A percentile compares a stretch with the other conserved stretches of the same genome.
These are phyloP conservation scores for Dolichomitus sp. DNA, from an alignment of 2,888 invertebrate genomes.

Conservation along the genomic window DNA sequence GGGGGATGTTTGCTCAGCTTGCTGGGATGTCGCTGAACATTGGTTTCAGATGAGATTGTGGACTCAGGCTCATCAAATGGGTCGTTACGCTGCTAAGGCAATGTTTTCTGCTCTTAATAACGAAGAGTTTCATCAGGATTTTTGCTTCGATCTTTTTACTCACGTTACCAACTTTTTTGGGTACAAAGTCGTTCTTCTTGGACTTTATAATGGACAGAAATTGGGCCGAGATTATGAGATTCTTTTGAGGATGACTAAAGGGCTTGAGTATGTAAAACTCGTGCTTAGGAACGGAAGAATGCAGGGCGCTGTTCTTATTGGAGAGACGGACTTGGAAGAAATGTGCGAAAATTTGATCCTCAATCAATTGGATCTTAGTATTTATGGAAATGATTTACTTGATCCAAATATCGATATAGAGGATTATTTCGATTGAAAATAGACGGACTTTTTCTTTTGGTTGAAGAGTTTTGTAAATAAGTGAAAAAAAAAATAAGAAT, in stretches of 20 bases:
- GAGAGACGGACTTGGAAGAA: constrained; percentile 99
- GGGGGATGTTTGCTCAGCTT: constrained; percentile 96
- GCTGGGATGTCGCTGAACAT: constrained; percentile 92
- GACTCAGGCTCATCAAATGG: constrained; percentile 99
- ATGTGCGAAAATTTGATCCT: constrained; percentile 99
- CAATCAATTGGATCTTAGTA: constrained; percentile 96
- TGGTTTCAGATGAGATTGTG: constrained; percentile 99
- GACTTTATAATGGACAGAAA: constrained; percentile 97
- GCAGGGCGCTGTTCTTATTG: constrained; percentile 98
- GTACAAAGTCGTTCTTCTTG: constrained; percentile 96
- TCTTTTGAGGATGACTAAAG: constrained; percentile 93
- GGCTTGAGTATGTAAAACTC: constrained; percentile 94
- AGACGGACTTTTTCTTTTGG: neutral
- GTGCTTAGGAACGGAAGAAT: constrained; percentile 94
- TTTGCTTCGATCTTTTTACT: constrained; percentile 98
- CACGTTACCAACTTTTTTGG: constrained; percentile 98
- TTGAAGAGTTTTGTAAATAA: neutral
- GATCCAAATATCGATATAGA: constrained; percentile 99
- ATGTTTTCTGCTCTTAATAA: constrained; percentile 91
- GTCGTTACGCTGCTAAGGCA: constrained; percentile 96
- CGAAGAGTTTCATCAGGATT: constrained; percentile 93
- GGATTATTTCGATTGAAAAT: constrained; percentile 98
- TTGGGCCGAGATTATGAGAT: constrained; percentile 94
- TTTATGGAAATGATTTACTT: constrained; percentile 96
- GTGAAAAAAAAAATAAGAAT: neutral